Evolutionary conservation across 2,113 vertebrate genomes (phyloP).

Genomic region (Corvus cornix): DNA sequence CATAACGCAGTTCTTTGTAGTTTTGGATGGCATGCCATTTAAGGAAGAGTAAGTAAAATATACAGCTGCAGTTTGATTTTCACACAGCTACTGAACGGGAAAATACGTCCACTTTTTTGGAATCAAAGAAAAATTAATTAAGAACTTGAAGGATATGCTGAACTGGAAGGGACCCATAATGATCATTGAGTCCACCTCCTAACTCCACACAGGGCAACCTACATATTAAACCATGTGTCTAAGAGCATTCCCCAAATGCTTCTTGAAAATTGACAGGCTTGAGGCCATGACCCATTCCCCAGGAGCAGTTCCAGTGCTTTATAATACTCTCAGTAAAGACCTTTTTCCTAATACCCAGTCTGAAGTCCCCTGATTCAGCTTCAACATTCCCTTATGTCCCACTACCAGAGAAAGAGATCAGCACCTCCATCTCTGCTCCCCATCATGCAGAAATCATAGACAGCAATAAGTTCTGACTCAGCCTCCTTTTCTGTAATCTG

Average conservation of each 20-base stretch:
- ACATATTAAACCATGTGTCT: neutral
- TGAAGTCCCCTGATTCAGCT: neutral
- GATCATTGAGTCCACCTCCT: neutral
- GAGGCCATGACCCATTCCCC: neutral
- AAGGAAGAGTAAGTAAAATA: neutral
- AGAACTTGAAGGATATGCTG: neutral
- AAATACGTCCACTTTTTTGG: neutral
- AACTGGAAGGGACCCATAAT: accelerated
- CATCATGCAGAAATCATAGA: neutral
- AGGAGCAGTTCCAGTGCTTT: neutral
- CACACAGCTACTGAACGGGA: neutral
- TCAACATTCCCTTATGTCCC: neutral
- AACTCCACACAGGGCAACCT: neutral
- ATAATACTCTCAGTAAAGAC: neutral
- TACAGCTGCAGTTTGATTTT: neutral
- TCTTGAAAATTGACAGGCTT: neutral
- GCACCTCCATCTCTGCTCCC: neutral
- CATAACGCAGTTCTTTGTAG: neutral
- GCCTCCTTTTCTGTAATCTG: neutral
- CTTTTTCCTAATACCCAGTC: neutral
- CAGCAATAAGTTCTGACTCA: neutral
- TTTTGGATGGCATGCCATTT: neutral
- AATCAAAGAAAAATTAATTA: neutral
- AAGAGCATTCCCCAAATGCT: neutral
- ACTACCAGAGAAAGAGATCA: neutral